A percentile compares a stretch with the other conserved stretches of the same genome.
phyloP scores from a whole-genome alignment of 2,113 vertebrate genomes.

The Prietella phreatophila region DNA sequence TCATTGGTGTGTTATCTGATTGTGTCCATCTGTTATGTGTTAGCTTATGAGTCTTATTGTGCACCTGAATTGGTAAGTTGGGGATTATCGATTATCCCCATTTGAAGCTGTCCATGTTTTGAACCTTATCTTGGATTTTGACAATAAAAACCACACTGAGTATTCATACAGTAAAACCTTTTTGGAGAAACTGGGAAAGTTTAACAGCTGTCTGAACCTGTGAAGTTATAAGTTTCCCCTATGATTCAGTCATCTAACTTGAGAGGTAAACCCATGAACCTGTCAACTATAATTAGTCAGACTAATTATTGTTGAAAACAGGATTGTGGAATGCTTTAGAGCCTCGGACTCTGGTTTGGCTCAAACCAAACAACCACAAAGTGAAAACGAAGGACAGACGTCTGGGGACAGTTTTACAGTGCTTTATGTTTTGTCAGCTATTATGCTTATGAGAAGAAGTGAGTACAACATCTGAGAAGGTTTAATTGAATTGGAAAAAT shows the following conservation, averaged over 20 bases:
- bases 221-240: background rate
- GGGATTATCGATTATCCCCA: background rate
- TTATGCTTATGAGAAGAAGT: background rate
- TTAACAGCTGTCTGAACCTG: background rate
- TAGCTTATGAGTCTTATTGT: background rate
- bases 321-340: background rate
- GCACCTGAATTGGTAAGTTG: background rate
- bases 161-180: background rate
- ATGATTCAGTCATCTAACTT: background rate
- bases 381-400: background rate
- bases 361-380: background rate
- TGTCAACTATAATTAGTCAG: constrained; percentile 4
- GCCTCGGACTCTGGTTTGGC: background rate
- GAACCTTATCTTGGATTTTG: background rate
- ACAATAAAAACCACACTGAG: background rate
- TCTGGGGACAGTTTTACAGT: background rate
- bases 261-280: background rate
- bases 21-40: background rate
- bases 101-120: background rate
- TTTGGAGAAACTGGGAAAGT: background rate
- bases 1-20: background rate
- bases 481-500: background rate
- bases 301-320: background rate
- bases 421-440: background rate
- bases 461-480: background rate